phyloP scores from a whole-genome alignment of 2,113 vertebrate species.

The Cyphomyrus plagiostoma region DNA sequence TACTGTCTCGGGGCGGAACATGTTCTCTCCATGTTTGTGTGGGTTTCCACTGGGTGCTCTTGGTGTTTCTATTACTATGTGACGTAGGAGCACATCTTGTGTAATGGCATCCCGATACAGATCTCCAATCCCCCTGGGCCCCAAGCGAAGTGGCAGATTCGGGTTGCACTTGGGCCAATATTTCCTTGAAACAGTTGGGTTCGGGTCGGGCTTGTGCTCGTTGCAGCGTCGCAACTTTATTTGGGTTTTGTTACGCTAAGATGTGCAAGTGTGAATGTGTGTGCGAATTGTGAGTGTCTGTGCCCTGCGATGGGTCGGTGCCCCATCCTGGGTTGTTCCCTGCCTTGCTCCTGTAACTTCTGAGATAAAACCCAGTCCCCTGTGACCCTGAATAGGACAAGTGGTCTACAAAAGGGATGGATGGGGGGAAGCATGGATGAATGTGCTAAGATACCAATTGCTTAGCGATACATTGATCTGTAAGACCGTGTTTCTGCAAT shows the following conservation, averaged over 20 bases:
- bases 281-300: not conserved
- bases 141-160: not conserved
- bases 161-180: not conserved
- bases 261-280: not conserved
- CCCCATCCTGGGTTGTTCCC: not conserved
- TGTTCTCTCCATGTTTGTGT: not conserved
- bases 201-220: not conserved
- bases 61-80: not conserved
- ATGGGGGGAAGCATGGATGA: not conserved
- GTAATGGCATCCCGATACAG: not conserved
- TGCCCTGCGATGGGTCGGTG: not conserved
- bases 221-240: not conserved
- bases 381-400: not conserved
- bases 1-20: not conserved
- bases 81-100: not conserved
- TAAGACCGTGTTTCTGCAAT: too few relatives aligned
- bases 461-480: not conserved
- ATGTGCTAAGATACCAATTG: not conserved
- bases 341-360: not conserved
- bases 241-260: not conserved
- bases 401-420: not conserved
- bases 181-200: not conserved
- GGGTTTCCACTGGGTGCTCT: not conserved
- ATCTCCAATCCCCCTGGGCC: not conserved
- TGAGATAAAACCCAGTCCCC: not conserved